Conservation (phyloP, 1,140 invertebrate genomes). For the Dinoponera quadriceps region DNA sequence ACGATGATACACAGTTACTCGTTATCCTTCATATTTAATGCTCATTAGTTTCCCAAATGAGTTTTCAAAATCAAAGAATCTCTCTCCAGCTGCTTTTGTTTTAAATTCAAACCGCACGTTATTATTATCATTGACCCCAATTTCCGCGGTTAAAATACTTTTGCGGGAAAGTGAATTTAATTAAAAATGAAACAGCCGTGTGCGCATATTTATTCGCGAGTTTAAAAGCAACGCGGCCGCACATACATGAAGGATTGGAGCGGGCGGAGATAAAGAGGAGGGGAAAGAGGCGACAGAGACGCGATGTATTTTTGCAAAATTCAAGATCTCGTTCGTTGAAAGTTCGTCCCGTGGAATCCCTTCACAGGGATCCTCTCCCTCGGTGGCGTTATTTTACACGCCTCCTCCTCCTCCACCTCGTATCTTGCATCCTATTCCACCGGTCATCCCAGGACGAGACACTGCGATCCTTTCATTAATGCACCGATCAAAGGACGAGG, state of each 20-base stretch:
- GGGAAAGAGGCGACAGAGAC: background rate
- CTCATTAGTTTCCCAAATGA: background rate
- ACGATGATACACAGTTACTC: background rate
- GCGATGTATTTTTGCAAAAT: background rate
- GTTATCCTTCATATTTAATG: background rate
- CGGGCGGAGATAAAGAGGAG: too few relatives aligned
- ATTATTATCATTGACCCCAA: background rate
- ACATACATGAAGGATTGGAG: too few relatives aligned
- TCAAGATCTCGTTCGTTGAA: background rate
- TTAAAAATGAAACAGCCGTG: too few relatives aligned
- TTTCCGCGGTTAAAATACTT: background rate
- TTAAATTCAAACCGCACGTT: background rate
- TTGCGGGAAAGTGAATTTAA: background rate
- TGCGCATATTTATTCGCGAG: too few relatives aligned
- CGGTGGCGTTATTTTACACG: constrained; percentile 61
- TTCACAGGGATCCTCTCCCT: constrained; percentile 17
- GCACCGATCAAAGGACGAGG: constrained; percentile 61
- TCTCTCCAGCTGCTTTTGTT: too few relatives aligned
- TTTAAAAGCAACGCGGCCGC: too few relatives aligned
- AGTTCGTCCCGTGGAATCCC: background rate
- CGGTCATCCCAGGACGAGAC: constrained; percentile 17
- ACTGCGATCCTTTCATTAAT: constrained; percentile 64
- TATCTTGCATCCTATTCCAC: constrained; percentile 19
- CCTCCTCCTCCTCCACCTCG: background rate
- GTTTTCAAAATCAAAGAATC: background rate